Base-by-base conservation (phyloP, 2,113 vertebrate species). In the Brachyhypopomus gauderio region DNA sequence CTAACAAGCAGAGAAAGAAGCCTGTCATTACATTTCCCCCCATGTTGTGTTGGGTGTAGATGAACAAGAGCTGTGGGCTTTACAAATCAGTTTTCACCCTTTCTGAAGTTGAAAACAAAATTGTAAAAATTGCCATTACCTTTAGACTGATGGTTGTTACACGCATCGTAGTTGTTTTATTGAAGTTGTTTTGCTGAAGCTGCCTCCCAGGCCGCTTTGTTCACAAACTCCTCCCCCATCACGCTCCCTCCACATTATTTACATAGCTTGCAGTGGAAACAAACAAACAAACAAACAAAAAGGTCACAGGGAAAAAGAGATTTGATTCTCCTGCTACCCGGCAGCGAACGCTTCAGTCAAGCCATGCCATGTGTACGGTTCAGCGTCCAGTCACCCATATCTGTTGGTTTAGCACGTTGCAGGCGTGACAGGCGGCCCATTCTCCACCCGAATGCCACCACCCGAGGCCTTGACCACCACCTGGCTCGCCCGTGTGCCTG, bases 341-440 rank as follows among this genome's bases (percentile, higher is more conserved):
- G 80, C 75, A 27, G 85, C 77, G 76, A 87, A 71, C 72, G 64
- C 87, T 91, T 90, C 85, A 83, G 78, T 85, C 60, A 9, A 71
- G 82, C 74, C 30, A 84, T 87, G 86, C 89, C 89, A 92, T 92
- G 87, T 87, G 72, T 89, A 86, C 80, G 83, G 92, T 91, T 93
- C 90, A 92, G 82, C 90, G 90, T 90, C 90, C 67, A 82, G 92
- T 93, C 91, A 91, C 88, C 86, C 86, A 84, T 88, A 88, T 88
- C 88, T 90, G 90, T 90, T 83, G 69, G 71, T 90, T 92, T 91
- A 90, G 86, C 88, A 88, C 82, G 79, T 87, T 86, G 85, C 84
- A 90, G 66, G 80, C 84, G 75, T 85, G 88, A 84, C 89, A 87
- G 88, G 89, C 87, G 86, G 82, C 74, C 78, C 72, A 41, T 75